Evolutionary conservation across 2,113 vertebrate species (phyloP).

Genomic region (Cyanistes caeruleus): DNA sequence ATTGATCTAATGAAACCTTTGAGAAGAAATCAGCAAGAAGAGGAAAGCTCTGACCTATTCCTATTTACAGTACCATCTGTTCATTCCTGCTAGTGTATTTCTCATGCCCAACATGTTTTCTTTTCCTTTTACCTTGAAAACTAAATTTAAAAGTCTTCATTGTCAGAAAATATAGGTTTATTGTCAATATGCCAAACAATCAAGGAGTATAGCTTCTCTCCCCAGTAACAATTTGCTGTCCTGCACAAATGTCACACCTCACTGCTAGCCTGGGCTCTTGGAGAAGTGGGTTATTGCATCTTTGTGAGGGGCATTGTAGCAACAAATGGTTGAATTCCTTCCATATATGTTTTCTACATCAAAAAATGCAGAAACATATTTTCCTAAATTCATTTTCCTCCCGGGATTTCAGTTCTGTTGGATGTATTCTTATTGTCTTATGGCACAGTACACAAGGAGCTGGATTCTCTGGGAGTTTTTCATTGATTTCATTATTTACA

Average conservation of each 20-base stretch:
- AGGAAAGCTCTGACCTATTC: neutral
- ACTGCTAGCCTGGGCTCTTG: neutral
- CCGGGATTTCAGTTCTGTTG: neutral
- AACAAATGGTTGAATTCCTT: neutral
- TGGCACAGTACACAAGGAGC: fast-evolving
- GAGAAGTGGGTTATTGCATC: neutral
- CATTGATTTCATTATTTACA: conserved; percentile 25
- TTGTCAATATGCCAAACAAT: neutral
- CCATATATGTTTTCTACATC: neutral
- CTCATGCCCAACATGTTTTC: neutral
- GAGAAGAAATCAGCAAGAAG: neutral
- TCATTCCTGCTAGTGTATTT: neutral
- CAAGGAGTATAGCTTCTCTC: neutral
- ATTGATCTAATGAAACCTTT: conserved; percentile 1
- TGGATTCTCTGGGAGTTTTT: neutral
- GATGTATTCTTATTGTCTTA: neutral
- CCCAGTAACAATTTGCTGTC: neutral
- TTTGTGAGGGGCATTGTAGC: fast-evolving
- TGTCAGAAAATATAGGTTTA: neutral
- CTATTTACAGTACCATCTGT: neutral
- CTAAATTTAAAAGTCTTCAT: neutral
- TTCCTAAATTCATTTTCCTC: neutral
- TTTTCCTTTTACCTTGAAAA: conserved; percentile 23
- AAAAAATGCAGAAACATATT: neutral
- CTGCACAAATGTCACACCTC: neutral